These are phyloP conservation scores for Tortrix viridana DNA, from an alignment of 2,888 invertebrate species.

Conservation along the genomic window DNA sequence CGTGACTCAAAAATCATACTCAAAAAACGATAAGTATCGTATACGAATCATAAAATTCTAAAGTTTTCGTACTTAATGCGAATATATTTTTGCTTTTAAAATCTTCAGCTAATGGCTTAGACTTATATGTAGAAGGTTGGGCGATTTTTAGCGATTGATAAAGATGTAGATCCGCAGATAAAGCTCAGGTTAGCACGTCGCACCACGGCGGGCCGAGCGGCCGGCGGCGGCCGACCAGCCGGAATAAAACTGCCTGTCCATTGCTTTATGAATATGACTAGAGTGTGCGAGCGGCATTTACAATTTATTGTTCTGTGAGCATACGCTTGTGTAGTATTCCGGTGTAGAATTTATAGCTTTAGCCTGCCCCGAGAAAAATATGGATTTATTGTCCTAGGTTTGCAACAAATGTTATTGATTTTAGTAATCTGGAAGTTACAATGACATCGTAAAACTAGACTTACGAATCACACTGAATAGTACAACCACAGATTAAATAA, in stretches of 20 bases:
- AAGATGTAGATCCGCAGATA: constrained; percentile 17
- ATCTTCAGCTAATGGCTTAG: constrained; percentile 5
- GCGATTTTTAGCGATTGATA: constrained; percentile 6
- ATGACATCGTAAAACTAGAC: neutral
- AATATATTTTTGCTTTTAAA: neutral
- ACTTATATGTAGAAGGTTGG: neutral
- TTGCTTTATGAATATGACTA: constrained; percentile 44
- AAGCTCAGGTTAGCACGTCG: constrained; percentile 28
- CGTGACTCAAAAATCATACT: too few relatives aligned
- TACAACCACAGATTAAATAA: too few relatives aligned
- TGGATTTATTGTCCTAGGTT: constrained; percentile 65
- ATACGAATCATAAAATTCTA: too few relatives aligned
- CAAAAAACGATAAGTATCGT: too few relatives aligned
- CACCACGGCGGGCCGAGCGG: constrained; percentile 23
- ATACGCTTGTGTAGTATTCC: constrained; percentile 64
- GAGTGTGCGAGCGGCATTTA: constrained; percentile 55
- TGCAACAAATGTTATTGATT: constrained; percentile 66
- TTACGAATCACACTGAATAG: too few relatives aligned
- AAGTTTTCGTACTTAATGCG: too few relatives aligned
- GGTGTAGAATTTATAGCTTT: constrained; percentile 68
- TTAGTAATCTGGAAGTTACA: constrained; percentile 45
- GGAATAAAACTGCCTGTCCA: constrained; percentile 40
- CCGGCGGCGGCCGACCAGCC: constrained; percentile 19
- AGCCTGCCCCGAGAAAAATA: constrained; percentile 70
- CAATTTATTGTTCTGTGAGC: constrained; percentile 75